Evolutionary conservation across 2,797 vertebrate genomes (phyloP).

Genomic region (Cichlasoma orientale): DNA sequence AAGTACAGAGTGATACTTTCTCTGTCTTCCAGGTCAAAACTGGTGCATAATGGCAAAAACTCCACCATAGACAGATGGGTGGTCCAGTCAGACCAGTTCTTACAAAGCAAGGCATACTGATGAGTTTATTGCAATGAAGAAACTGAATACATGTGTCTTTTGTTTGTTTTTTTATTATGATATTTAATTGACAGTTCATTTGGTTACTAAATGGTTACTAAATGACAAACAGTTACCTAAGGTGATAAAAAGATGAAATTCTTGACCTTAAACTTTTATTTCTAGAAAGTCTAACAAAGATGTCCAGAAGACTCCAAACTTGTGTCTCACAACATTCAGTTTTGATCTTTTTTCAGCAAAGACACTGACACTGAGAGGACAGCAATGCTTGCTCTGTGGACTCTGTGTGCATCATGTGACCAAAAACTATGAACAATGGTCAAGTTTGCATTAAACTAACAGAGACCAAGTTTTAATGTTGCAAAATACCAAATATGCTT

Average conservation of each 20-base stretch:
- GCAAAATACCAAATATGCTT: not conserved
- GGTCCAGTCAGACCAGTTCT: not conserved
- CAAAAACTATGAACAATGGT: not conserved
- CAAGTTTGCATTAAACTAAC: not conserved
- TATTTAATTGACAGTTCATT: not conserved
- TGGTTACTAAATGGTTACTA: not conserved
- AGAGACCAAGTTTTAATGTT: not conserved
- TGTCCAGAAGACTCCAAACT: too few relatives aligned
- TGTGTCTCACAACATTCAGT: too few relatives aligned
- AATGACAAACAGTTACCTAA: not conserved
- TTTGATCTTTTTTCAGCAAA: too few relatives aligned
- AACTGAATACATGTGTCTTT: not conserved
- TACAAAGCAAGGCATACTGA: not conserved
- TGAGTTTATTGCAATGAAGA: not conserved
- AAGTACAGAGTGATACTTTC: not conserved
- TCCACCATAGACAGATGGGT: not conserved
- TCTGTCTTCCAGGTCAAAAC: too few relatives aligned
- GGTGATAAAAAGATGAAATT: too few relatives aligned
- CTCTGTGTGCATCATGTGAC: not conserved
- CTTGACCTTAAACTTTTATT: too few relatives aligned
- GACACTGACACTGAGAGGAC: not conserved
- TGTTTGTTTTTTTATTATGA: not conserved
- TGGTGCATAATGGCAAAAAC: not conserved
- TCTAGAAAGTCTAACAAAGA: too few relatives aligned
- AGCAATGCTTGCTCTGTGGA: not conserved